These are phyloP conservation scores for Rhea pennata DNA, from an alignment of 2,113 vertebrate species.

Conservation along the genomic window DNA sequence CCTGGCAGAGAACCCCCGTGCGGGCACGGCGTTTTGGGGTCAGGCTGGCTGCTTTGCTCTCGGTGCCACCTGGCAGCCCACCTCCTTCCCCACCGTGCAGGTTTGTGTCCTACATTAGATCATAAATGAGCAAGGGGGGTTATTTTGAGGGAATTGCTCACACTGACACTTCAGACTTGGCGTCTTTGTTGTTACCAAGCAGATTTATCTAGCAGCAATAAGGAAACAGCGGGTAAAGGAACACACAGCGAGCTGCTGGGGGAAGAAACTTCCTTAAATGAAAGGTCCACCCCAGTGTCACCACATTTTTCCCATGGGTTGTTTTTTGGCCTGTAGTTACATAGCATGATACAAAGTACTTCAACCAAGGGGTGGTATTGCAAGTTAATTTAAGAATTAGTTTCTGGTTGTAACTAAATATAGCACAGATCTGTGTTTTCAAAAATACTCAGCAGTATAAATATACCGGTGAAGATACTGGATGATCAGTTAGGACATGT, in stretches of 20 bases:
- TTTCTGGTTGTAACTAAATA: not conserved
- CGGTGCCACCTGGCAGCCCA: not conserved
- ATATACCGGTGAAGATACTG: not conserved
- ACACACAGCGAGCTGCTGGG: not conserved
- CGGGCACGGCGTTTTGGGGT: rapidly evolving
- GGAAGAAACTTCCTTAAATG: not conserved
- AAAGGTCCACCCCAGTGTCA: not conserved
- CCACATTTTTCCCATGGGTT: not conserved
- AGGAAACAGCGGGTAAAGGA: not conserved
- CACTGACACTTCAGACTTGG: not conserved
- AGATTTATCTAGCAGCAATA: not conserved
- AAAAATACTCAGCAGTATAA: not conserved
- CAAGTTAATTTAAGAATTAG: not conserved
- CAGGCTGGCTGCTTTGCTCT: not conserved
- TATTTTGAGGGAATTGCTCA: constrained; percentile 34
- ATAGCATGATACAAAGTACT: not conserved
- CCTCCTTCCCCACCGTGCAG: not conserved
- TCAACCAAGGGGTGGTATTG: not conserved
- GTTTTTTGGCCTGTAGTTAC: not conserved
- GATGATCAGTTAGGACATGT: not conserved
- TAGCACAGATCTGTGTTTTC: not conserved
- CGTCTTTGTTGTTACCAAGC: not conserved
- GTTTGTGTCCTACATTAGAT: not conserved
- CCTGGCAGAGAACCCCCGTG: rapidly evolving
- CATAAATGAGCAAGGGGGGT: constrained; percentile 12